These are phyloP conservation scores for Xylota sylvarum DNA, from an alignment of 2,888 invertebrate genomes.

Conservation along the genomic window DNA sequence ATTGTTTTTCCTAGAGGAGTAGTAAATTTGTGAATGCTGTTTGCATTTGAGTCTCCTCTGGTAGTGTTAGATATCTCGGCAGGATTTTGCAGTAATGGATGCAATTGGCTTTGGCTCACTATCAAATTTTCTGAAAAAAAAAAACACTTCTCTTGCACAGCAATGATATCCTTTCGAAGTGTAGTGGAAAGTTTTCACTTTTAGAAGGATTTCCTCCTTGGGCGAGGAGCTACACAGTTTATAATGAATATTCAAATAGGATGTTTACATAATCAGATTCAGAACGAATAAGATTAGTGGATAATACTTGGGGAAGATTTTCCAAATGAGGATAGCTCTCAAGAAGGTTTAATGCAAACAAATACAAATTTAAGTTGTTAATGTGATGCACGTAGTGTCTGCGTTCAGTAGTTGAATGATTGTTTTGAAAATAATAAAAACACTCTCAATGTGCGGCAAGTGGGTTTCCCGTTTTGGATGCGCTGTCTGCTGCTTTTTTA, in stretches of 20 bases:
- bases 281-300: not conserved
- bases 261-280: not conserved
- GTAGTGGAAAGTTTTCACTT: not conserved
- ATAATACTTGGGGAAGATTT: not conserved
- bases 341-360: not conserved
- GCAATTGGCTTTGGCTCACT: too few relatives aligned
- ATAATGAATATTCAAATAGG: not conserved
- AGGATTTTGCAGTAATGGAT: not conserved
- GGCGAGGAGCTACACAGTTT: too few relatives aligned
- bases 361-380: too few relatives aligned
- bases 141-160: not conserved
- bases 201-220: too few relatives aligned
- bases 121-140: too few relatives aligned
- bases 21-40: not conserved
- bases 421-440: too few relatives aligned
- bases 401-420: too few relatives aligned
- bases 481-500: too few relatives aligned
- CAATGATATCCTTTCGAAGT: not conserved
- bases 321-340: not conserved
- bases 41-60: not conserved
- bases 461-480: too few relatives aligned
- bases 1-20: not conserved
- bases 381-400: too few relatives aligned
- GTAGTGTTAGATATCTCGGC: not conserved
- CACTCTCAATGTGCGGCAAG: too few relatives aligned